A percentile compares a stretch with the other conserved stretches of the same genome.
Conservation (phyloP, 2,888 invertebrate species). For the Stenodera caucasica region DNA sequence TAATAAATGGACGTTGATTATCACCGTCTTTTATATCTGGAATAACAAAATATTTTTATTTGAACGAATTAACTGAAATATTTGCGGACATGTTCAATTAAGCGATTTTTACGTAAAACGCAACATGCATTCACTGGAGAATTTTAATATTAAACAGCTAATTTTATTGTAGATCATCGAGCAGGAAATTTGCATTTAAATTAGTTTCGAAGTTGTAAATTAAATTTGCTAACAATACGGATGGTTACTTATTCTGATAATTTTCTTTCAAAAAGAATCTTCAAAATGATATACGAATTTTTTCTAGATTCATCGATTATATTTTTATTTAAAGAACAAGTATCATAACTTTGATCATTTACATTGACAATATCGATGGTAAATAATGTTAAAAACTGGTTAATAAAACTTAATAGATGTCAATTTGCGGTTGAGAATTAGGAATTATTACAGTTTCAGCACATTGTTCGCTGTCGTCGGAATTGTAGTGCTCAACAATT, state of each 20-base stretch:
- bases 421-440: conserved; percentile 31
- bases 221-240: conserved; percentile 10
- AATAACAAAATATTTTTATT: no score
- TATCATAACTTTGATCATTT: conserved; percentile 1
- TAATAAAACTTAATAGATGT: conserved; percentile 32
- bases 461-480: conserved; percentile 23
- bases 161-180: conserved; percentile 12
- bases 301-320: no score
- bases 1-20: conserved; percentile 6
- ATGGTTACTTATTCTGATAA: conserved; percentile 2
- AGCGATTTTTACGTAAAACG: conserved; percentile 8
- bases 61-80: neutral
- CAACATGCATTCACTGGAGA: conserved; percentile 4
- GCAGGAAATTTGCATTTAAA: conserved; percentile 10
- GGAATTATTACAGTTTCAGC: conserved; percentile 23
- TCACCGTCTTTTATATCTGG: no score
- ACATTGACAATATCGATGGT: conserved; percentile 7
- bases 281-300: neutral
- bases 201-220: conserved; percentile 7
- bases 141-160: conserved; percentile 12
- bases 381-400: conserved; percentile 11
- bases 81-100: conserved; percentile 4
- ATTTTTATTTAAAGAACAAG: neutral
- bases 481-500: conserved; percentile 24
- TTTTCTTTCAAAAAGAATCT: neutral